Conservation (phyloP, 2,113 vertebrate genomes). For the Myotis lucifugus region DNA sequence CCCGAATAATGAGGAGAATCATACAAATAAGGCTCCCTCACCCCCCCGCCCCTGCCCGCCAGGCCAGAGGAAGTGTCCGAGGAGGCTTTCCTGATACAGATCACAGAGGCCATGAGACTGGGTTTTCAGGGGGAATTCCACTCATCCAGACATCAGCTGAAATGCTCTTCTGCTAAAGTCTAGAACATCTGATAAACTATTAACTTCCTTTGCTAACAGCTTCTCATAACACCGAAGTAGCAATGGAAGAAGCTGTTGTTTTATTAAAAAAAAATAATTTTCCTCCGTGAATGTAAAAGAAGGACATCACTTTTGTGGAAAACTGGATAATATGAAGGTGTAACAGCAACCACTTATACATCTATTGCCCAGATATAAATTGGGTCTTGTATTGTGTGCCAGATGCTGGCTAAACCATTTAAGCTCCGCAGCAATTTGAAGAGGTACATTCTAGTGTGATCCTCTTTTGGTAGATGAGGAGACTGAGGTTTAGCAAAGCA, state of each 20-base stretch:
- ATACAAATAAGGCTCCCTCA: background rate
- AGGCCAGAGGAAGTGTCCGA: background rate
- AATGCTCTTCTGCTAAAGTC: constrained; percentile 48
- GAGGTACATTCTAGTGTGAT: background rate
- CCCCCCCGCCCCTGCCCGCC: too few species aligned
- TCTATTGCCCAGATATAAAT: background rate
- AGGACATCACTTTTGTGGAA: background rate
- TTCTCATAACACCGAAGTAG: background rate
- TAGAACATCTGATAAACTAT: background rate
- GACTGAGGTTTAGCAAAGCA: background rate
- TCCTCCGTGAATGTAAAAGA: background rate
- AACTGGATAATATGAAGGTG: background rate
- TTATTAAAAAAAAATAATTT: background rate
- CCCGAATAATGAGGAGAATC: background rate
- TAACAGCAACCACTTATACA: background rate
- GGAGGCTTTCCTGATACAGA: background rate
- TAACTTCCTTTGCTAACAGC: background rate
- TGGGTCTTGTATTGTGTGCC: background rate
- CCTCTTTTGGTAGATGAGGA: background rate
- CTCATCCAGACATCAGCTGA: background rate
- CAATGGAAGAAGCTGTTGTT: background rate
- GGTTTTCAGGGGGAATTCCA: constrained; percentile 26
- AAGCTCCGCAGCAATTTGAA: background rate
- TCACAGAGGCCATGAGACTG: background rate
- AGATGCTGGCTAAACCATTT: constrained; percentile 9